Conservation (phyloP, 1,140 invertebrate genomes). For the Lordiphosa collinella region DNA sequence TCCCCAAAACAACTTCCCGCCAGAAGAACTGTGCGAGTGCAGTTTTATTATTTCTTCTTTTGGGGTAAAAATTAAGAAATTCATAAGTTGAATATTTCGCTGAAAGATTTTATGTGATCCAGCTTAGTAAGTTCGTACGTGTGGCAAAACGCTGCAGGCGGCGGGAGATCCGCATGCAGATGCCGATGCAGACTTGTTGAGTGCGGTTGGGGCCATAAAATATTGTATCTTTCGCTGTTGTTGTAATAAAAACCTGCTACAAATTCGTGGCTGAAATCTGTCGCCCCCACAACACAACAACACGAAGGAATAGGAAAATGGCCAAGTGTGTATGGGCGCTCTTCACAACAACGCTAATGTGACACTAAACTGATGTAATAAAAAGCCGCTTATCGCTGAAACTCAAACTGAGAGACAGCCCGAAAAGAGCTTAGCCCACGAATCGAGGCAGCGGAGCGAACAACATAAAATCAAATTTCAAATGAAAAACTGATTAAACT, state of each 20-base stretch:
- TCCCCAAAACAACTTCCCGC: constrained; percentile 23
- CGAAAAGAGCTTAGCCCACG: constrained; percentile 46
- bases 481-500: constrained; percentile 42
- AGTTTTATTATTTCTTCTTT: neutral
- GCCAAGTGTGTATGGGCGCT: constrained; percentile 26
- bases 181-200: constrained; percentile 35
- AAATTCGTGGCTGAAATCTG: constrained; percentile 19
- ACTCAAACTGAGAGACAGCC: constrained; percentile 45
- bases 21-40: neutral
- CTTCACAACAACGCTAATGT: constrained; percentile 63
- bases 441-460: constrained; percentile 12
- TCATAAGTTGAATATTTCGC: constrained; percentile 53
- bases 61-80: constrained; percentile 47
- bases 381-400: constrained; percentile 60
- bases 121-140: constrained; percentile 9
- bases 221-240: neutral
- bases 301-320: constrained; percentile 14
- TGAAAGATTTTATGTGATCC: constrained; percentile 64
- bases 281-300: constrained; percentile 36
- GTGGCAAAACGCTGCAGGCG: constrained; percentile 37
- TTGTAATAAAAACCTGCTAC: neutral
- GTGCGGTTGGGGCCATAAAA: constrained; percentile 20
- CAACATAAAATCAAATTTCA: constrained; percentile 66
- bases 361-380: constrained; percentile 76
- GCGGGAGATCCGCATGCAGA: neutral